These are phyloP conservation scores for Scarus forsteni DNA, from an alignment of 2,797 vertebrate genomes.

Conservation along the genomic window DNA sequence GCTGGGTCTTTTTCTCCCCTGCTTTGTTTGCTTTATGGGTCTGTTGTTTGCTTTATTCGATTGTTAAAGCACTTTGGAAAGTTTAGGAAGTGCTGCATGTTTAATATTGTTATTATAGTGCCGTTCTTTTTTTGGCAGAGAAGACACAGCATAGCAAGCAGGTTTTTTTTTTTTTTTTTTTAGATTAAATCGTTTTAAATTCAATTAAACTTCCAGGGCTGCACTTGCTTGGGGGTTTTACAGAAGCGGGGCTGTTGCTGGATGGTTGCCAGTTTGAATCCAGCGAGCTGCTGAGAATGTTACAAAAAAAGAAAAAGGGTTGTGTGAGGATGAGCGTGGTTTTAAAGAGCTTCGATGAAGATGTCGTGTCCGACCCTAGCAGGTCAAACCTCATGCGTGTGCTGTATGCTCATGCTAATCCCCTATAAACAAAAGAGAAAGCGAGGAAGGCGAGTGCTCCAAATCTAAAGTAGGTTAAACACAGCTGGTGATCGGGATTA, in stretches of 20 bases:
- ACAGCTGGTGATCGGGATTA: slow-evolving; percentile 78
- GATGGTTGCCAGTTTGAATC: slow-evolving; percentile 52
- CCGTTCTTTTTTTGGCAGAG: slow-evolving; percentile 17
- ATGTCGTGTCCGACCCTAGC: neutral
- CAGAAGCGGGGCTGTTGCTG: slow-evolving; percentile 29
- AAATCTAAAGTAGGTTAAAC: slow-evolving; percentile 77
- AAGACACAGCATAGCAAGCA: slow-evolving; percentile 29
- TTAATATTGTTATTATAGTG: slow-evolving; percentile 19
- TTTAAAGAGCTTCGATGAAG: slow-evolving; percentile 9
- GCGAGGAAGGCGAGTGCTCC: slow-evolving; percentile 59
- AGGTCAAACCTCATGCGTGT: slow-evolving; percentile 45
- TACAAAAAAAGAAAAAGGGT: neutral
- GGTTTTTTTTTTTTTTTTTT: slow-evolving; percentile 2
- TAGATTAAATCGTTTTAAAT: slow-evolving; percentile 56
- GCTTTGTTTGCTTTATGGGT: slow-evolving; percentile 14
- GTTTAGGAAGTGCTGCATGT: slow-evolving; percentile 28
- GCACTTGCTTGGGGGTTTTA: slow-evolving; percentile 45
- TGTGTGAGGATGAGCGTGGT: neutral
- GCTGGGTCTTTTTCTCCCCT: neutral
- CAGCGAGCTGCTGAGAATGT: slow-evolving; percentile 8
- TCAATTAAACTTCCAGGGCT: slow-evolving; percentile 50
- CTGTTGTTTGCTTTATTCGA: slow-evolving; percentile 33
- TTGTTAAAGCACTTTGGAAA: slow-evolving; percentile 29
- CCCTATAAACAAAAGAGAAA: slow-evolving; percentile 49
- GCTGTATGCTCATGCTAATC: slow-evolving; percentile 43